These are phyloP conservation scores for Heterochromis multidens DNA, from an alignment of 2,113 vertebrate genomes.

Conservation along the genomic window DNA sequence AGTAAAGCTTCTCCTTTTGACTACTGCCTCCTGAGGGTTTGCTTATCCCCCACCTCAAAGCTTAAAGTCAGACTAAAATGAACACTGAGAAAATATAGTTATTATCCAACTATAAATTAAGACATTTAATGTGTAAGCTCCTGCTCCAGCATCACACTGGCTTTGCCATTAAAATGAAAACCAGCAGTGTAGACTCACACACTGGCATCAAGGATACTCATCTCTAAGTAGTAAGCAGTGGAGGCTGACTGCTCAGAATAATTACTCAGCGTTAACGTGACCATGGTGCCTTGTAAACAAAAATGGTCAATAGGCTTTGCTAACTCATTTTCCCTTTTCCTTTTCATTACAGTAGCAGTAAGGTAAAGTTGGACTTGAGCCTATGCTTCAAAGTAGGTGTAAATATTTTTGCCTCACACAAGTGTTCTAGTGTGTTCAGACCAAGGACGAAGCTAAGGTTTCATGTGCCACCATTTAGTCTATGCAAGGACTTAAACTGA, in stretches of 20 bases:
- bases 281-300: not conserved
- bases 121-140: not conserved
- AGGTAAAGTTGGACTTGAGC: not conserved
- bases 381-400: not conserved
- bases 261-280: not conserved
- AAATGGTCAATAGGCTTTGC: not conserved
- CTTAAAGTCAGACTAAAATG: not conserved
- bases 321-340: conserved; percentile 9
- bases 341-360: not conserved
- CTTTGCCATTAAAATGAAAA: not conserved
- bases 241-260: not conserved
- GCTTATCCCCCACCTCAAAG: not conserved
- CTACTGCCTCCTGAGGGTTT: not conserved
- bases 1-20: not conserved
- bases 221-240: not conserved
- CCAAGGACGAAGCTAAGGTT: not conserved
- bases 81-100: not conserved
- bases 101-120: not conserved
- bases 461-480: not conserved
- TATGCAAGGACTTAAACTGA: not conserved
- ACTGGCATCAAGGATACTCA: not conserved
- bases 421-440: not conserved
- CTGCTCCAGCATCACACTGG: not conserved
- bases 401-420: not conserved
- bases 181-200: not conserved